Evolutionary conservation across 30 jellyfish, hydroid and myxozoan species (phyloP).

Genomic region (Aurelia coerulea): DNA sequence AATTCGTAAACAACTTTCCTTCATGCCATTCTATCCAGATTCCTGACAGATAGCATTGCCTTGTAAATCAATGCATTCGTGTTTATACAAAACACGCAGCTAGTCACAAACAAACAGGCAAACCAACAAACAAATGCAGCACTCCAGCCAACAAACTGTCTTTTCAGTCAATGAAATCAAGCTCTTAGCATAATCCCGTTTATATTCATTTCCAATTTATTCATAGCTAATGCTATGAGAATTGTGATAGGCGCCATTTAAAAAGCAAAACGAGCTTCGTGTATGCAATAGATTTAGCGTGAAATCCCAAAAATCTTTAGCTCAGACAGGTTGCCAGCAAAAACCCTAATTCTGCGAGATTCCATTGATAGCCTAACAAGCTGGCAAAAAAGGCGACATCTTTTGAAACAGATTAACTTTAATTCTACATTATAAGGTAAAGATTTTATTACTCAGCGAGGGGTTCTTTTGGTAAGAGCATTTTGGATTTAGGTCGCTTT

Average conservation of each 20-base stretch:
- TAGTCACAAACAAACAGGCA: neutral
- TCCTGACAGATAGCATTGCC: no score
- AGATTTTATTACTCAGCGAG: no score
- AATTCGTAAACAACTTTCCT: no score
- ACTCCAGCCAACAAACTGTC: neutral
- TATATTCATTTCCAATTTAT: neutral
- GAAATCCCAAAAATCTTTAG: slow-evolving; percentile 13
- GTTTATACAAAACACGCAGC: no score
- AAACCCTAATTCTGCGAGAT: neutral
- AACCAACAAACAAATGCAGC: neutral
- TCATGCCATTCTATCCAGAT: no score
- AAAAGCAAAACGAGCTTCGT: neutral
- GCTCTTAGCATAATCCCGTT: neutral
- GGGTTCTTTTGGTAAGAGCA: no score
- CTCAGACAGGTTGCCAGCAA: neutral
- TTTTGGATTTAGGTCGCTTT: no score
- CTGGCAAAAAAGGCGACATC: no score
- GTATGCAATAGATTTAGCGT: slow-evolving; percentile 24
- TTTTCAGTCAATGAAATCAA: neutral
- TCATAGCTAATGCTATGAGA: neutral
- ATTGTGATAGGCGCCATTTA: slow-evolving; percentile 51
- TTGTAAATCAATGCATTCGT: no score
- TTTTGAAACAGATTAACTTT: no score
- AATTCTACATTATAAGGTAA: no score
- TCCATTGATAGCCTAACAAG: no score